Conservation (phyloP, 1,140 invertebrate species). For the Sycophila sp. region DNA sequence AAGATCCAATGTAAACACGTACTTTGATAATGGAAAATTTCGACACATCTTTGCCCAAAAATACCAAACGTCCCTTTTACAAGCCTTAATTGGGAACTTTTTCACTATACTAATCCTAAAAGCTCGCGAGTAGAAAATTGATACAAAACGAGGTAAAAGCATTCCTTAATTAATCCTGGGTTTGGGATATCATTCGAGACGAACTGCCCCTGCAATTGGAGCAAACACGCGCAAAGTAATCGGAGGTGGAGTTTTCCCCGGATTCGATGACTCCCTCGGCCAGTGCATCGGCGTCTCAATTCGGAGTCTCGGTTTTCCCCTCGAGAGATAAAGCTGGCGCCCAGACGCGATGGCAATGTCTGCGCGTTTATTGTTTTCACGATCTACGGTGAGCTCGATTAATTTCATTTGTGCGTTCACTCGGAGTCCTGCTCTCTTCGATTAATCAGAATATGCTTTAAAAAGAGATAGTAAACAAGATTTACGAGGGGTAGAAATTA, state of each 20-base stretch:
- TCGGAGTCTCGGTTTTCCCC: background rate
- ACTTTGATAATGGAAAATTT: too few relatives aligned
- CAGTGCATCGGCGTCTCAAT: background rate
- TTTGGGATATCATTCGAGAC: background rate
- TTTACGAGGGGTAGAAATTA: too few relatives aligned
- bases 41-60: too few relatives aligned
- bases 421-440: too few relatives aligned
- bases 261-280: background rate
- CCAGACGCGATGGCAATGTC: background rate
- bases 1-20: too few relatives aligned
- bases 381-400: background rate
- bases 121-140: too few relatives aligned
- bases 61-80: too few relatives aligned
- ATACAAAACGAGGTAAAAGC: too few relatives aligned
- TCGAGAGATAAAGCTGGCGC: background rate
- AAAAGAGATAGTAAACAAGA: too few relatives aligned
- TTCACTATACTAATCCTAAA: too few relatives aligned
- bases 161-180: background rate
- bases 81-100: too few relatives aligned
- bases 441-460: too few relatives aligned
- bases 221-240: background rate
- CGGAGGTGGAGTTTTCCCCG: background rate
- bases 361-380: background rate
- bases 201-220: constrained; percentile 1
- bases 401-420: constrained; percentile 7